phyloP scores from a whole-genome alignment of 2,797 vertebrate genomes.

The Scolopax bukidnonensis region DNA sequence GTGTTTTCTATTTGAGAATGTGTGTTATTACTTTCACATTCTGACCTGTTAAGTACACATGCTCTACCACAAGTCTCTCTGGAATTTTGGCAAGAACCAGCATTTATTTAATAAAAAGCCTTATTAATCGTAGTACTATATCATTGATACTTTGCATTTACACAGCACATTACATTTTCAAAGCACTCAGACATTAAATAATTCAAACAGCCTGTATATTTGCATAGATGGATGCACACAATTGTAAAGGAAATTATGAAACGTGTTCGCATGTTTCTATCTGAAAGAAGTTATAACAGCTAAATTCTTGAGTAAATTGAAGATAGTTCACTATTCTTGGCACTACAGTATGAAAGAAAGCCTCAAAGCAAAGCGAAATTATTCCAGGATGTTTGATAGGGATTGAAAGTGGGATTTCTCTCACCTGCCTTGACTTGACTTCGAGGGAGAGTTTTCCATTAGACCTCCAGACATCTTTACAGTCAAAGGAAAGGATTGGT shows the following conservation, averaged over 20 bases:
- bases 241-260: constrained; percentile 65
- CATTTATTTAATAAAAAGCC: constrained; percentile 66
- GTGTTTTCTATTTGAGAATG: constrained; percentile 72
- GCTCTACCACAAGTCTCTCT: constrained; percentile 70
- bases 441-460: not conserved
- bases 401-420: not conserved
- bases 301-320: constrained; percentile 44
- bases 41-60: constrained; percentile 74
- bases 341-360: not conserved
- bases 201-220: constrained; percentile 60
- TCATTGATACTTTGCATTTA: constrained; percentile 57
- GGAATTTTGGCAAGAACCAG: constrained; percentile 63
- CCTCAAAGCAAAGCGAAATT: constrained; percentile 11
- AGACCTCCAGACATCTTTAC: fast-evolving
- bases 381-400: constrained; percentile 42
- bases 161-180: constrained; percentile 40
- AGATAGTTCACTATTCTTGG: constrained; percentile 42
- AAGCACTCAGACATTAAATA: constrained; percentile 44
- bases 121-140: constrained; percentile 63
- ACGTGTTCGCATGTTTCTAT: constrained; percentile 25
- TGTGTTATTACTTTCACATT: constrained; percentile 76
- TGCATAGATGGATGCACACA: constrained; percentile 50
- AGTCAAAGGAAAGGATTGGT: not conserved
- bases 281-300: constrained; percentile 51
- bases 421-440: not conserved